Conservation (phyloP, 1,140 invertebrate genomes). For the Radopholus similis region DNA sequence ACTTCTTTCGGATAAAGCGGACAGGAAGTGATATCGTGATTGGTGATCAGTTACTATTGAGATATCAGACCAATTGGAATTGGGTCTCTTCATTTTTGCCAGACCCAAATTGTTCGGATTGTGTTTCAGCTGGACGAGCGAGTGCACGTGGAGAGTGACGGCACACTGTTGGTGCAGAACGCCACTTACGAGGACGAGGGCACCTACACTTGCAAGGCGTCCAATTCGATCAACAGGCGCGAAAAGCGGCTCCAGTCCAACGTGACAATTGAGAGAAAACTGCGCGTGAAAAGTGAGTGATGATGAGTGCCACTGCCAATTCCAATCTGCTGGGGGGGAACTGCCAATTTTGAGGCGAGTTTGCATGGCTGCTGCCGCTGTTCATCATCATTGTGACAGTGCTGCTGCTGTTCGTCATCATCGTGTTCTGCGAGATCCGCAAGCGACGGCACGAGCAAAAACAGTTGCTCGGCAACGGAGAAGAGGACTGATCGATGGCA, state of each 20-base stretch:
- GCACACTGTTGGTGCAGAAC: conserved; percentile 25
- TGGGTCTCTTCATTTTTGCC: too few relatives aligned
- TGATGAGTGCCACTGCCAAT: neutral
- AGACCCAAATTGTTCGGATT: too few relatives aligned
- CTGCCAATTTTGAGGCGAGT: conserved; percentile 16
- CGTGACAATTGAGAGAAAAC: conserved; percentile 23
- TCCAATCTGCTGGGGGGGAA: neutral
- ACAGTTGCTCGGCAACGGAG: conserved; percentile 5
- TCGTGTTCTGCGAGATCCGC: conserved; percentile 33
- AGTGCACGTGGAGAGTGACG: conserved; percentile 1
- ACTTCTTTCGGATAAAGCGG: too few relatives aligned
- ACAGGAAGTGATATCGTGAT: neutral
- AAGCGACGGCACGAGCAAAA: conserved; percentile 32
- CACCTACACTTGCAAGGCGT: conserved; percentile 29
- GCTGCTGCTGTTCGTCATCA: conserved; percentile 23
- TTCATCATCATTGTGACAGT: conserved; percentile 23
- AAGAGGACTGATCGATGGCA: conserved; percentile 24
- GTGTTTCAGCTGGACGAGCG: neutral
- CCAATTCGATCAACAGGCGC: conserved; percentile 1
- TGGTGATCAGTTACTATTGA: too few relatives aligned
- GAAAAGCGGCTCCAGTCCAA: conserved; percentile 8
- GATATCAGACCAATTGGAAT: too few relatives aligned
- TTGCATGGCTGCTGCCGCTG: conserved; percentile 33
- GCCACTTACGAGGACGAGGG: conserved; percentile 28
- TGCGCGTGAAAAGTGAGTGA: conserved; percentile 34